Conservation (phyloP, 2,113 vertebrate genomes). For the Phainopepla nitens region DNA sequence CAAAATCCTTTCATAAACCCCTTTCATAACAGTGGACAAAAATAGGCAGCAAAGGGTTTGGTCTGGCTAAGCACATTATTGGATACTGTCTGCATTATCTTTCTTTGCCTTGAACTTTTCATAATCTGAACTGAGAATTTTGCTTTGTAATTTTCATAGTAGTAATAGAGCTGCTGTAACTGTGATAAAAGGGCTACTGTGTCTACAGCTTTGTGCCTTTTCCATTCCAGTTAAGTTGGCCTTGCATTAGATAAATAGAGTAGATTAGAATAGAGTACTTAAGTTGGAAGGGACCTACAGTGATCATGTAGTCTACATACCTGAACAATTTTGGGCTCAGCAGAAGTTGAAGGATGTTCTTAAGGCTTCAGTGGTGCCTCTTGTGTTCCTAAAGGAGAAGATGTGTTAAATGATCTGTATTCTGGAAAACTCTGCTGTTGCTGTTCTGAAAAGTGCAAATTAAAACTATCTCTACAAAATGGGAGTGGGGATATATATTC, state of each 20-base stretch:
- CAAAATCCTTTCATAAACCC: neutral
- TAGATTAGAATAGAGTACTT: neutral
- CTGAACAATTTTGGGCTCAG: neutral
- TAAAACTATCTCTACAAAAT: neutral
- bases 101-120: neutral
- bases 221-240: neutral
- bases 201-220: neutral
- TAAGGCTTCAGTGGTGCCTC: neutral
- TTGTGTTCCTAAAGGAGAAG: neutral
- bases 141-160: neutral
- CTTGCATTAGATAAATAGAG: neutral
- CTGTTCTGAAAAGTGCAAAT: neutral
- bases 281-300: neutral
- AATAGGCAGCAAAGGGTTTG: neutral
- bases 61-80: neutral
- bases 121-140: neutral
- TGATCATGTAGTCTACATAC: neutral
- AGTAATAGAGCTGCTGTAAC: neutral
- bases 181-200: neutral
- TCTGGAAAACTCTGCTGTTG: neutral
- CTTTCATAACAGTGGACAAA: neutral
- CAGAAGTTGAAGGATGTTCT: neutral
- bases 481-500: fast-evolving
- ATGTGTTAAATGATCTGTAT: neutral
- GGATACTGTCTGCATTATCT: neutral